Base-by-base conservation (phyloP, 2,797 vertebrate species). In the Chiloscyllium punctatum region DNA sequence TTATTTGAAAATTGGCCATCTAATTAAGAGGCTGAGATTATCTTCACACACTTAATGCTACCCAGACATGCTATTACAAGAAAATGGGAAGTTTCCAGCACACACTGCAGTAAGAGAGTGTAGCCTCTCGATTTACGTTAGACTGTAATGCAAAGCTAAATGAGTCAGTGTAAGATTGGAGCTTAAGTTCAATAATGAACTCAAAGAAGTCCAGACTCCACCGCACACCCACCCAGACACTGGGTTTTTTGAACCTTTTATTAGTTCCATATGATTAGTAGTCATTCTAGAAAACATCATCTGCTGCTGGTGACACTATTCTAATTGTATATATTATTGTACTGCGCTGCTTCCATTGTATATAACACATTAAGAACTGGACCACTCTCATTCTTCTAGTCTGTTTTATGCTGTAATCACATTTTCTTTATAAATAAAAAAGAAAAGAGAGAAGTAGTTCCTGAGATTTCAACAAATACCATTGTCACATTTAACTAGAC, bases 211-310 rank as follows among this genome's bases (percentile, higher is more conserved):
- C 90, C 68, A 25, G 62, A 37, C 66, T 92, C 62, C 90, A 25
- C 62, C 21, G 9, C 62, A 69, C 33, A 18, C 57, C 88, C 88
- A 68, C 57, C 66, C 57, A 66, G 33, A n/a, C 62, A 4, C n/a
- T 15, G 57, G 57, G 15, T 91, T 91, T 66, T 69, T 92, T 92
- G 62, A 92, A 69, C 8, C n/a, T n/a, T 92, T 92, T 92, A 92
- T 92, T 92, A 92, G 37, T 69, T 37, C 90, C 66, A 37, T 90
- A 69, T 69, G 90, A 92, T 92, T 69, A 92, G 69, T 69, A 69
- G 37, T 21, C 90, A 42, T 42, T 42, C n/a, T 42, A 25, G 37
- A 16, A 68, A 37, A 23, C 37, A 92, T 62, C 66, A 27, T 69
- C 66, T 92, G 90, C n/a, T 42, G 42, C 90, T 13, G 9, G 16